Evolutionary conservation across 2,113 vertebrate genomes (phyloP).

Genomic region (Hemicordylus capensis): DNA sequence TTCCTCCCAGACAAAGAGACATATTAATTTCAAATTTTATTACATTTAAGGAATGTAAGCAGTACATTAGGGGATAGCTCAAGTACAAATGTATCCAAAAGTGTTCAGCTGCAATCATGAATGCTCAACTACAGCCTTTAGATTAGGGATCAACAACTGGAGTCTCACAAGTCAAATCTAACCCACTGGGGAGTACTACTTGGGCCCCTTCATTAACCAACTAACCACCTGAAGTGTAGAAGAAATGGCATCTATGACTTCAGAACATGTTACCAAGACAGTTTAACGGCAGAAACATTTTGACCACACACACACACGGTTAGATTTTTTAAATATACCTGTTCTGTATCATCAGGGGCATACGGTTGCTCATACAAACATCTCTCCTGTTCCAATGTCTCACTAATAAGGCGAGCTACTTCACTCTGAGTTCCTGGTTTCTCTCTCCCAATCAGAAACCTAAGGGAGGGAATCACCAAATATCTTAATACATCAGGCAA

Average conservation of each 20-base stretch:
- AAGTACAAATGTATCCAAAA: not conserved
- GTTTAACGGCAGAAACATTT: no score
- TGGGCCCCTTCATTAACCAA: not conserved
- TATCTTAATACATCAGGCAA: not conserved
- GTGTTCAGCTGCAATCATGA: not conserved
- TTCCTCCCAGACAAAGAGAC: not conserved
- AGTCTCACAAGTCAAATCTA: not conserved
- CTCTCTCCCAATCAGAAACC: conserved; percentile 92
- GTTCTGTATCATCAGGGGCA: conserved; percentile 76
- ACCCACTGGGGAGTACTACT: not conserved
- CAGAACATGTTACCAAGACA: not conserved
- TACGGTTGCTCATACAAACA: conserved; percentile 85
- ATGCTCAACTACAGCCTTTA: not conserved
- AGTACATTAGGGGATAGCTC: not conserved
- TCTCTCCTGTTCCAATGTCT: conserved; percentile 91
- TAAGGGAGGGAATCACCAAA: conserved; percentile 52
- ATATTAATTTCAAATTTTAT: not conserved
- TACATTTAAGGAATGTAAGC: not conserved
- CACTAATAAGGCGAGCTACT: conserved; percentile 91
- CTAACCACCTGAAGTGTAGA: not conserved
- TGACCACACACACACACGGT: not conserved
- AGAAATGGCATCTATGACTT: not conserved
- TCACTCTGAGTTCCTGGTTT: conserved; percentile 91
- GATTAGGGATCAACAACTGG: not conserved
- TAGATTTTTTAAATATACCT: conserved; percentile 53